phyloP scores from a whole-genome alignment of 2,113 vertebrate genomes.

The Aptenodytes patagonicus region DNA sequence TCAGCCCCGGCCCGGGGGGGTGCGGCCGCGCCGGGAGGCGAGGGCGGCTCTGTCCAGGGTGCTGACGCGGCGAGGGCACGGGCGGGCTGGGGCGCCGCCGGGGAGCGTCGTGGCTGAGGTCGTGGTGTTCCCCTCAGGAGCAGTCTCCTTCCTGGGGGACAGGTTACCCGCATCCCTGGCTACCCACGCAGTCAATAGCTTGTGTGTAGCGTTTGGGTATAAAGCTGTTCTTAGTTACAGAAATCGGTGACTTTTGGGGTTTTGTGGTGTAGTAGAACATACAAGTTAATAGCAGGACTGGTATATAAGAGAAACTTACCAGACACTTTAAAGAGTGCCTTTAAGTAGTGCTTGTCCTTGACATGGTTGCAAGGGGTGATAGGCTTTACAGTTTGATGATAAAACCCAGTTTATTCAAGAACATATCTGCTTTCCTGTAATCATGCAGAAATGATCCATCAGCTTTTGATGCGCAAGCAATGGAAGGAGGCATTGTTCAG shows the following conservation, averaged over 20 bases:
- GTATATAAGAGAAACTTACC: neutral
- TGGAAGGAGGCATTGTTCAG: neutral
- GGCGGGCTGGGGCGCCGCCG: neutral
- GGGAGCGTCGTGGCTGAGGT: neutral
- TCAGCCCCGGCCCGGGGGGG: neutral
- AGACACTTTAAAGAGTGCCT: neutral
- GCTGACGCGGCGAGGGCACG: neutral
- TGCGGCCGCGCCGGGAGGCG: too few relatives aligned
- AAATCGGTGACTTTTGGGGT: fast-evolving
- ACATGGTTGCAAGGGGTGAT: neutral
- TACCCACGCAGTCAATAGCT: fast-evolving
- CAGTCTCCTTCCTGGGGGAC: fast-evolving
- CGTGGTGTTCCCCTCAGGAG: fast-evolving
- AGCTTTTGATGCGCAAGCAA: neutral
- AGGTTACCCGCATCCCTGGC: fast-evolving
- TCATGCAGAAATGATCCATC: neutral
- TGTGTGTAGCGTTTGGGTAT: neutral
- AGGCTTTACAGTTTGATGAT: neutral
- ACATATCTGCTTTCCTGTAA: neutral
- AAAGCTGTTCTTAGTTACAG: neutral
- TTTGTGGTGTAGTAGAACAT: neutral
- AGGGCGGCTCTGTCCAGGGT: slow-evolving; percentile 49
- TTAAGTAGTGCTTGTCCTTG: neutral
- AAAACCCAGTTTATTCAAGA: neutral
- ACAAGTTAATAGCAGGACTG: neutral